Evolutionary conservation across 2,797 vertebrate genomes (phyloP).

Genomic region (Mastacembelus armatus): DNA sequence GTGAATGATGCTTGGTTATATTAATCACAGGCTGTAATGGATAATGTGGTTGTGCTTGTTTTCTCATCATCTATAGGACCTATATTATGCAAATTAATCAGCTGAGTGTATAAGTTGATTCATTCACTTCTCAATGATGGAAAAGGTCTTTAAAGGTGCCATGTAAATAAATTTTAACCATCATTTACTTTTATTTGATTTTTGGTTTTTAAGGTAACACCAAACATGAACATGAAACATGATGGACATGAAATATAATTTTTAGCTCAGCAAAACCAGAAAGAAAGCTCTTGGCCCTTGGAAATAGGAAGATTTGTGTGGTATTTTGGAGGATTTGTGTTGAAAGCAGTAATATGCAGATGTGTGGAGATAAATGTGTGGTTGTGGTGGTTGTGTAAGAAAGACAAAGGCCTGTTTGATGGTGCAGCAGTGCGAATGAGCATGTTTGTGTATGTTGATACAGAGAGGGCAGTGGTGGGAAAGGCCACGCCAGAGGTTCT

Average conservation of each 20-base stretch:
- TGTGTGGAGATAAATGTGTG: constrained; percentile 50
- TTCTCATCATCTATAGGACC: constrained; percentile 20
- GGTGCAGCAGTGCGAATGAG: constrained; percentile 59
- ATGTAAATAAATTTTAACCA: constrained; percentile 42
- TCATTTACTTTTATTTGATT: neutral
- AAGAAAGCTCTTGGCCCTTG: constrained; percentile 37
- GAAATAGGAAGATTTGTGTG: constrained; percentile 14
- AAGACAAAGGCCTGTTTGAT: constrained; percentile 73
- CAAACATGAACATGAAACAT: too few relatives aligned
- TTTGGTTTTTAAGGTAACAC: constrained; percentile 16
- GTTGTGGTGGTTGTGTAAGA: constrained; percentile 34
- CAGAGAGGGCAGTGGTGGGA: constrained; percentile 77
- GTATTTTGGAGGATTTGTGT: constrained; percentile 46
- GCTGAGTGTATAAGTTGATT: constrained; percentile 7
- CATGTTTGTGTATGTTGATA: constrained; percentile 75
- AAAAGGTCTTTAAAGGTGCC: constrained; percentile 23
- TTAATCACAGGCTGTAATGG: too few relatives aligned
- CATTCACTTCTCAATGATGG: constrained; percentile 15
- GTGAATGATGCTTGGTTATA: constrained; percentile 11
- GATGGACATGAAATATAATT: too few relatives aligned
- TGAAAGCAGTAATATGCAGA: constrained; percentile 49
- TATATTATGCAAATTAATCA: constrained; percentile 36
- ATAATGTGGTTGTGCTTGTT: too few relatives aligned
- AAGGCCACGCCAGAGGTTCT: constrained; percentile 80
- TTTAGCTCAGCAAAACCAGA: neutral